These are phyloP conservation scores for Melanotus villosus DNA, from an alignment of 2,888 invertebrate genomes.

Conservation along the genomic window DNA sequence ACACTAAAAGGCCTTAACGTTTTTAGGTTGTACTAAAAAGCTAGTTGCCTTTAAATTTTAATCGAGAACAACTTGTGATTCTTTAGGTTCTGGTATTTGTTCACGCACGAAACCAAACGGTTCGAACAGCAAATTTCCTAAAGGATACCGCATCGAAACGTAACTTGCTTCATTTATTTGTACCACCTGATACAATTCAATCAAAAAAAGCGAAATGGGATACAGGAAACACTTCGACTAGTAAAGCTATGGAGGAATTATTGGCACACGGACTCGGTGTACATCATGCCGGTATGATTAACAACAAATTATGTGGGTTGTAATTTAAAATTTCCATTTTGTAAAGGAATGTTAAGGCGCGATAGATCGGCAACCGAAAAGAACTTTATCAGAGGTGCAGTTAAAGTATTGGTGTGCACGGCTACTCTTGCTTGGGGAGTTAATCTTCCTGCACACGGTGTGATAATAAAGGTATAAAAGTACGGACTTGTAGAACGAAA, in stretches of 20 bases:
- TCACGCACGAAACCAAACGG: constrained; percentile 97
- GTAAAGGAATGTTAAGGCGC: constrained; percentile 53
- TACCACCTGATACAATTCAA: constrained; percentile 77
- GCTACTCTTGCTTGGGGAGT: constrained; percentile 99
- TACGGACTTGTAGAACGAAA: background rate
- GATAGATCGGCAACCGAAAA: constrained; percentile 78
- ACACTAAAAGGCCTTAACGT: background rate
- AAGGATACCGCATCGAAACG: constrained; percentile 86
- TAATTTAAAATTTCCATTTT: too few species aligned
- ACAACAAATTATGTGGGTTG: background rate
- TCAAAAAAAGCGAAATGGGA: constrained; percentile 80
- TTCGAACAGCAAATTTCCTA: constrained; percentile 87
- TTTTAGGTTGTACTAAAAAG: too few species aligned
- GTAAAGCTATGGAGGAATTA: constrained; percentile 86
- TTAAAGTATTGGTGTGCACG: constrained; percentile 94
- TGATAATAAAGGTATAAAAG: constrained; percentile 84
- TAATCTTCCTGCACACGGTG: constrained; percentile 98
- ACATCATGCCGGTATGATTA: constrained; percentile 91
- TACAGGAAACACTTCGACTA: constrained; percentile 74
- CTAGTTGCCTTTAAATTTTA: background rate
- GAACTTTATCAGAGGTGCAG: constrained; percentile 89
- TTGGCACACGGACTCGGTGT: constrained; percentile 91
- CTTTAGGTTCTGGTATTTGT: constrained; percentile 92
- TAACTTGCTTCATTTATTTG: constrained; percentile 79
- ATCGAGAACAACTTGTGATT: constrained; percentile 2